phyloP scores from a whole-genome alignment of 2,888 invertebrate species.

The Myopa tessellatipennis region DNA sequence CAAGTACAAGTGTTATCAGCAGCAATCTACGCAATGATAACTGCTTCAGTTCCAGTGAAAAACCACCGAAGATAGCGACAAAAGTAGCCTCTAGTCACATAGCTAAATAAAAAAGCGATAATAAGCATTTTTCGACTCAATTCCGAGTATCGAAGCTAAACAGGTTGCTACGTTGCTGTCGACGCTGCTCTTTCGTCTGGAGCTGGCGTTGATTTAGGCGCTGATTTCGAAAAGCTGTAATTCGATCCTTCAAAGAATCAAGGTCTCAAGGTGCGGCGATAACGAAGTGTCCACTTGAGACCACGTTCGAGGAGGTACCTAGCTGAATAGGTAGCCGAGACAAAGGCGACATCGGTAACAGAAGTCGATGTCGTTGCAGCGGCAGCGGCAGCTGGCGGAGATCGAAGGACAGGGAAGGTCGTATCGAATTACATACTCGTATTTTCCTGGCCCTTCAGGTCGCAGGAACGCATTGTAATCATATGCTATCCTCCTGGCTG shows the following conservation, averaged over 20 bases:
- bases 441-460: slow-evolving; percentile 17
- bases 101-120: neutral
- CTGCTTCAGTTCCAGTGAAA: neutral
- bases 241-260: slow-evolving; percentile 10
- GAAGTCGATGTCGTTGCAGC: neutral
- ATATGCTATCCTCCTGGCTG: neutral
- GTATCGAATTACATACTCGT: slow-evolving; percentile 35
- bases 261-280: neutral
- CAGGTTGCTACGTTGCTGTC: neutral
- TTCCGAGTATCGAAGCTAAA: neutral
- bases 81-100: neutral
- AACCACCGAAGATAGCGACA: neutral
- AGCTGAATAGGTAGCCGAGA: neutral
- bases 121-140: neutral
- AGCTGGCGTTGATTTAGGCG: neutral
- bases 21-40: neutral
- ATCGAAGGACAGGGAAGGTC: neutral
- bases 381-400: slow-evolving; percentile 25
- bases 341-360: neutral
- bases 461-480: neutral
- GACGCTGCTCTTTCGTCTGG: neutral
- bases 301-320: neutral
- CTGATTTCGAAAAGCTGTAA: slow-evolving; percentile 8
- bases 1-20: slow-evolving; percentile 10
- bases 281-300: slow-evolving; percentile 29